Evolutionary conservation across 2,888 invertebrate genomes (phyloP), one percentile per base, ranked within the genome.

Genomic region (Charanyca ferruginea): DNA sequence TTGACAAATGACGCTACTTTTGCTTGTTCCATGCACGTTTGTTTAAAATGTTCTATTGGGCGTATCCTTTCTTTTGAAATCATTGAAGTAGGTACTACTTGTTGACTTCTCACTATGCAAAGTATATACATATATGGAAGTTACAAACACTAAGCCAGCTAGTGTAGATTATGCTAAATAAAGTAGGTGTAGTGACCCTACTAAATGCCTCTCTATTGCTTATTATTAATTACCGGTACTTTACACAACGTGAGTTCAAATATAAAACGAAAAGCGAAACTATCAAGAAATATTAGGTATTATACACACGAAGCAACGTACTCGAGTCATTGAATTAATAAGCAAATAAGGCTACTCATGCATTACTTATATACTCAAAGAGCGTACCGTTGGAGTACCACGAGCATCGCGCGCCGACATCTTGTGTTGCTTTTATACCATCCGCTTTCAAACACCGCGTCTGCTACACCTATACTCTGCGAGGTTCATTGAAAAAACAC

Each of bases 401-500:
- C 63, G 28, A 93, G 84, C 42, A 94, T 69, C 2, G 91, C 89
- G 18, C 88, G 86, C 18, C 90, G 89, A 59, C 91, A 88, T n/a
- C 87, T 85, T 25, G 81, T 84, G 73, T 89, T 87, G 73, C 85
- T 85, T 61, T 84, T 85, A 70, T 91, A 92, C 93, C 93, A 93
- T 0, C 88, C 89, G 61, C 92, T 91, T 68, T 93, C 89, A 66
- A 93, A 94, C 32, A 90, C 92, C 2, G 93, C 91, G 55, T 91
- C 88, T 13, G 92, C 88, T 22, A 94, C 89, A 47, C 91, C 92
- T 25, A 89, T 81, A 74, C 93, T 93, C 92, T 93, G 83, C 42
- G 73, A 81, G 22, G 62, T 65, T 38, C 28, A 69, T 61, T 64
- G 52, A 59, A 67, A n/a, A 73, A 77, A 61, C 22, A 77, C 54